These are phyloP conservation scores for Gymnocypris eckloni DNA, from an alignment of 2,797 vertebrate genomes.

Conservation along the genomic window DNA sequence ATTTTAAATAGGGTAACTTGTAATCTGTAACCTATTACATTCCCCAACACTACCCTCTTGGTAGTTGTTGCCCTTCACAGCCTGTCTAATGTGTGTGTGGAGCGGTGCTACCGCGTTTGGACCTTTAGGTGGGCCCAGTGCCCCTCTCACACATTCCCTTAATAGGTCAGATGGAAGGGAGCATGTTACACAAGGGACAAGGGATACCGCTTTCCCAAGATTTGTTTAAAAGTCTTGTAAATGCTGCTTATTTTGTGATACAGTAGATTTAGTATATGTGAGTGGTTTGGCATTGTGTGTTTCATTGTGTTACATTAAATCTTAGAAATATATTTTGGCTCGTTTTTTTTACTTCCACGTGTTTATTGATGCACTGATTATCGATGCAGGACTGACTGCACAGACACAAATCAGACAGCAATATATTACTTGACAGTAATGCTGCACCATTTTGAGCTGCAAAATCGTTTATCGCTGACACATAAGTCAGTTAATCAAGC, in stretches of 20 bases:
- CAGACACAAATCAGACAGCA: too few relatives aligned
- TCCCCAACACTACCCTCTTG: not conserved
- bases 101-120: not conserved
- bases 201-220: not conserved
- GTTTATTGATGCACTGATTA: too few relatives aligned
- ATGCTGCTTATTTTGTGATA: not conserved
- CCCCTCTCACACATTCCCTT: not conserved
- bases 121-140: not conserved
- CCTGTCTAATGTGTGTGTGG: not conserved
- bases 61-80: not conserved
- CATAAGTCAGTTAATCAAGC: too few relatives aligned
- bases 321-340: not conserved
- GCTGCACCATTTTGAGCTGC: too few relatives aligned
- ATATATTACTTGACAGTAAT: too few relatives aligned
- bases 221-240: not conserved
- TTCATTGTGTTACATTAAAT: not conserved
- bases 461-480: too few relatives aligned
- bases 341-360: not conserved
- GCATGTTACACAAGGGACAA: not conserved
- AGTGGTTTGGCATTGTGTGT: not conserved
- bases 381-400: too few relatives aligned
- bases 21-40: too few relatives aligned
- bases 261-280: not conserved
- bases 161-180: not conserved
- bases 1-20: too few relatives aligned